These are phyloP conservation scores for Brachypodius melanocephalos DNA, from an alignment of 2,113 vertebrate species.

Conservation along the genomic window DNA sequence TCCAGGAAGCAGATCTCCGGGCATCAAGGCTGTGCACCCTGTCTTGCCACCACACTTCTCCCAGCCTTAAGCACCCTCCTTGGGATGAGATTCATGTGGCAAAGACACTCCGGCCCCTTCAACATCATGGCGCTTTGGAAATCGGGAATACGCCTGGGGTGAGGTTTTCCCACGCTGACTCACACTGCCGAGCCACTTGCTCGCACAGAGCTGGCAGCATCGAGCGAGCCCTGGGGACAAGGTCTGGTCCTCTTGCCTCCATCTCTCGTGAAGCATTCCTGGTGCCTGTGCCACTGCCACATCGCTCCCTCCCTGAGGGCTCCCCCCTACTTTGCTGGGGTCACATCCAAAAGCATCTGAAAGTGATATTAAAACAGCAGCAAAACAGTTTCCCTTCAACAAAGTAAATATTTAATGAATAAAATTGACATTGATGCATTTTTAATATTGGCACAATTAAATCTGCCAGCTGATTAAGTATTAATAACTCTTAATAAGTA, in stretches of 20 bases:
- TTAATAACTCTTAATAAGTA: constrained; percentile 74
- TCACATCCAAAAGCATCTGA: constrained; percentile 51
- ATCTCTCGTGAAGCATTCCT: neutral
- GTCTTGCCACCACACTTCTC: neutral
- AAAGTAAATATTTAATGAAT: constrained; percentile 75
- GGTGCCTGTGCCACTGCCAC: neutral
- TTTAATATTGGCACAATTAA: constrained; percentile 75
- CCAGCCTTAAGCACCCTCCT: neutral
- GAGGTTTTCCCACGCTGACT: constrained; percentile 56
- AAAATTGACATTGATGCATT: constrained; percentile 75
- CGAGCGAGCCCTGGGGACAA: neutral
- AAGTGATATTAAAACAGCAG: constrained; percentile 68
- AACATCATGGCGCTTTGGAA: neutral
- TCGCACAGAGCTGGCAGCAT: neutral
- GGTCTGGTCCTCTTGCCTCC: neutral
- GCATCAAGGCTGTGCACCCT: accelerated
- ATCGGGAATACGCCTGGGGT: neutral
- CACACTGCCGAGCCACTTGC: neutral
- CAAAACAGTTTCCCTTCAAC: constrained; percentile 71
- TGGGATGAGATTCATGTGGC: neutral
- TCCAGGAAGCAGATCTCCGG: neutral
- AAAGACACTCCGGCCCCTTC: neutral
- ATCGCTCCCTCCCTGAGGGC: neutral
- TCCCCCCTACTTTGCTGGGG: neutral
- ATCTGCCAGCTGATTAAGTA: constrained; percentile 70